These are phyloP conservation scores for Bergia puertoricense DNA, from an alignment of 92 coral and sea anemone genomes.

Conservation along the genomic window DNA sequence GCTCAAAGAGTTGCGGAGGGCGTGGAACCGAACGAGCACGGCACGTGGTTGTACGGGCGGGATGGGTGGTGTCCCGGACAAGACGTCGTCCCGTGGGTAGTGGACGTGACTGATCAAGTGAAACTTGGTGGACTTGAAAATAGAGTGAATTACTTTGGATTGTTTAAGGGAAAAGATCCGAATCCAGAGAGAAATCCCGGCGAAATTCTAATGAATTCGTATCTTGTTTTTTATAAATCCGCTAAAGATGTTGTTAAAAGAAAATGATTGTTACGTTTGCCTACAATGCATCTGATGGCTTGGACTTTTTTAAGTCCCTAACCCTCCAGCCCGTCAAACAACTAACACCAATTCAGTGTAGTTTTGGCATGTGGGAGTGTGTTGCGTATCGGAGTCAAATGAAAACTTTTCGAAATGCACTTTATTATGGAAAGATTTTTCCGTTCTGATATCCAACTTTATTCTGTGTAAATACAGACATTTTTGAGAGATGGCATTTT, in stretches of 20 bases:
- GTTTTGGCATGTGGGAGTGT: no score
- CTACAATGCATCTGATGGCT: background rate
- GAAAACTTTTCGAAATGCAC: no score
- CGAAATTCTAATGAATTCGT: conserved; percentile 82
- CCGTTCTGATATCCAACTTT: no score
- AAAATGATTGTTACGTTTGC: background rate
- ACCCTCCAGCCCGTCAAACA: no score
- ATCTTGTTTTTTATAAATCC: conserved; percentile 83
- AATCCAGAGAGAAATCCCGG: conserved; percentile 83
- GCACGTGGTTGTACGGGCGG: conserved; percentile 97
- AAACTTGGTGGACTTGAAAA: conserved; percentile 46
- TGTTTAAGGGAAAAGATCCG: conserved; percentile 90
- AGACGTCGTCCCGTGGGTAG: conserved; percentile 98
- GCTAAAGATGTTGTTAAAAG: conserved; percentile 54
- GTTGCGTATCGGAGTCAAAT: no score
- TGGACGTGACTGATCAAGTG: conserved; percentile 83
- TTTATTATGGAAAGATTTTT: no score
- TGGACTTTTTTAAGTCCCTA: background rate
- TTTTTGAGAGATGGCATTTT: no score
- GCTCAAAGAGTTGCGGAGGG: conserved; percentile 89
- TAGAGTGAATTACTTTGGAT: conserved; percentile 79
- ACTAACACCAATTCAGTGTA: no score
- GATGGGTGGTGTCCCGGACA: conserved; percentile 98
- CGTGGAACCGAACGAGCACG: conserved; percentile 95
- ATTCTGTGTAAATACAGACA: no score